phyloP scores from a whole-genome alignment of 2,797 vertebrate genomes.

The Spheniscus humboldti region DNA sequence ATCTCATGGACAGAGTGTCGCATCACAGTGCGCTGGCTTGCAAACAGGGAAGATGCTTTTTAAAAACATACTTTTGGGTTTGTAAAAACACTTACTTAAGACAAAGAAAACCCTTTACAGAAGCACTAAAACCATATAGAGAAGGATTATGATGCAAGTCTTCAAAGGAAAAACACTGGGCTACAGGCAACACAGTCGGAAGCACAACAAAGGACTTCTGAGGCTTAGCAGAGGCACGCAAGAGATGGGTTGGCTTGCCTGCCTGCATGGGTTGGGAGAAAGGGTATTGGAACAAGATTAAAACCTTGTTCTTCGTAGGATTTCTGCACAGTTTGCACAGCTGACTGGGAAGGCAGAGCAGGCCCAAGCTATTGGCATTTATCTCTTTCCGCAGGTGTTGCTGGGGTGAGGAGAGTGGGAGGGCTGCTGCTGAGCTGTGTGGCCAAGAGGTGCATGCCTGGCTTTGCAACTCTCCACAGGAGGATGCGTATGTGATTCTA shows the following conservation, averaged over 20 bases:
- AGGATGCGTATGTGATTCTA: background rate
- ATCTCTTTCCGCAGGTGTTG: background rate
- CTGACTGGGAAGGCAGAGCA: background rate
- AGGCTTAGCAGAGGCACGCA: conserved; percentile 42
- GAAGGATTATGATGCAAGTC: background rate
- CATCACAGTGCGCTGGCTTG: background rate
- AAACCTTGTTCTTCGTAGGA: background rate
- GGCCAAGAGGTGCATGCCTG: background rate
- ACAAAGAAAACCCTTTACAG: background rate
- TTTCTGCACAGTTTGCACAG: conserved; percentile 19
- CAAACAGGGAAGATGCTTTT: background rate
- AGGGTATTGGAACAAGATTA: conserved; percentile 47
- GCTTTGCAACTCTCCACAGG: background rate
- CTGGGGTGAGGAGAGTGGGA: background rate
- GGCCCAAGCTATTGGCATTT: background rate
- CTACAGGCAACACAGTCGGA: conserved; percentile 5
- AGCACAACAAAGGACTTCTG: conserved; percentile 50
- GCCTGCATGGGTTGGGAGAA: background rate
- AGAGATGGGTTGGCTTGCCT: conserved; percentile 16
- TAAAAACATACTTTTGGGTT: background rate
- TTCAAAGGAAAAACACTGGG: conserved; percentile 46
- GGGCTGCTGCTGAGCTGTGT: background rate
- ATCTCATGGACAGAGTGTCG: background rate
- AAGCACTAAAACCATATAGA: background rate
- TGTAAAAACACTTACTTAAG: conserved; percentile 18